phyloP scores from a whole-genome alignment of 1,140 invertebrate genomes.

The Pseudomyrmex cubaensis region DNA sequence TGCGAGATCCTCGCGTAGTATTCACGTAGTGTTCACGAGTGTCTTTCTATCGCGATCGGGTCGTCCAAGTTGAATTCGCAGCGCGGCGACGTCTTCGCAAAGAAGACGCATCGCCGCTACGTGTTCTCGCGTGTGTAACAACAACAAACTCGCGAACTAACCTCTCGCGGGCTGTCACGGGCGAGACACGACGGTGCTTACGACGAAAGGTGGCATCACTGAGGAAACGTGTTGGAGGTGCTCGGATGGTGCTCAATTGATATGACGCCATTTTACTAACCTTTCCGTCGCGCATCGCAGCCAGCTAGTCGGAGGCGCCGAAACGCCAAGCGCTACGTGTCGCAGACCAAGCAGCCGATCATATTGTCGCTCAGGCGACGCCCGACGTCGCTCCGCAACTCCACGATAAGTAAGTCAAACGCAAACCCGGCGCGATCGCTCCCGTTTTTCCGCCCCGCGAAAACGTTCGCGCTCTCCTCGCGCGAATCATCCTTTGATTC shows the following conservation, averaged over 20 bases:
- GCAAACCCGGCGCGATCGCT: conserved; percentile 18
- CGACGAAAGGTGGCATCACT: conserved; percentile 82
- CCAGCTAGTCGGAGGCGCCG: conserved; percentile 52
- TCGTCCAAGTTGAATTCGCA: too few relatives aligned
- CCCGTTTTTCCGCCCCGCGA: neutral
- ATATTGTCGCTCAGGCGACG: neutral
- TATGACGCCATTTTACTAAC: conserved; percentile 87
- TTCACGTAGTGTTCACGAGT: too few relatives aligned
- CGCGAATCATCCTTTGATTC: conserved; percentile 50
- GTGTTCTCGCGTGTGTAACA: neutral
- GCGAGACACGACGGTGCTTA: conserved; percentile 36
- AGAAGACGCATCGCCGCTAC: neutral
- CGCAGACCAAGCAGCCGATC: conserved; percentile 26
- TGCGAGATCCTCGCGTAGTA: too few relatives aligned
- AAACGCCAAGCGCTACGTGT: conserved; percentile 38
- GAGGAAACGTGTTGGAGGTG: conserved; percentile 73
- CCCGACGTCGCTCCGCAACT: neutral
- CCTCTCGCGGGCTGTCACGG: neutral
- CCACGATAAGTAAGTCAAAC: conserved; percentile 19
- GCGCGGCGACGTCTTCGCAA: too few relatives aligned
- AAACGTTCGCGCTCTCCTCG: too few relatives aligned
- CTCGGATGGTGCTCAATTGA: conserved; percentile 76
- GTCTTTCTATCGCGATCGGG: too few relatives aligned
- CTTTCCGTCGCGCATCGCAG: conserved; percentile 82
- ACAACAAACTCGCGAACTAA: neutral